Conservation (phyloP, 2,888 invertebrate species). For the Amiota minor region DNA sequence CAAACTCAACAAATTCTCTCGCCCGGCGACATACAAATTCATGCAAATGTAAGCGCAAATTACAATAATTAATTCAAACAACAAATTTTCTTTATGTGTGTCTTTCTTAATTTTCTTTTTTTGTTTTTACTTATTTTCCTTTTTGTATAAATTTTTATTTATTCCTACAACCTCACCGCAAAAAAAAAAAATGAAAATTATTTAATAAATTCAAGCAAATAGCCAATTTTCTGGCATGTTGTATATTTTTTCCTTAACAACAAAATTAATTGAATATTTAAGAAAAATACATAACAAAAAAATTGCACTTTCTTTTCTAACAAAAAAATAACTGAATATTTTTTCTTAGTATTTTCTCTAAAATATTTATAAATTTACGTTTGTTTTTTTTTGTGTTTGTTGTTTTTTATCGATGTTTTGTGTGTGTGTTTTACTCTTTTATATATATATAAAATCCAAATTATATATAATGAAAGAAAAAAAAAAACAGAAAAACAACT, state of each 20-base stretch:
- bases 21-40: slow-evolving; percentile 72
- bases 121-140: slow-evolving; percentile 31
- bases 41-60: slow-evolving; percentile 71
- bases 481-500: slow-evolving; percentile 9
- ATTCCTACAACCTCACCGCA: slow-evolving; percentile 13
- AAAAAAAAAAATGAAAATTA: slow-evolving; percentile 33
- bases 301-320: slow-evolving; percentile 42
- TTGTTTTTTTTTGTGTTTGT: slow-evolving; percentile 33
- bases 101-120: slow-evolving; percentile 25
- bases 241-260: slow-evolving; percentile 44
- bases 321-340: slow-evolving; percentile 30
- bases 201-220: slow-evolving; percentile 32
- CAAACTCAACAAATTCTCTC: slow-evolving; percentile 61
- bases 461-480: neutral
- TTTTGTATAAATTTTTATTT: neutral
- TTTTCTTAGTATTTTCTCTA: slow-evolving; percentile 32
- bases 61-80: slow-evolving; percentile 30
- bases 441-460: slow-evolving; percentile 23
- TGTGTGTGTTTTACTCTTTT: slow-evolving; percentile 41
- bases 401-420: slow-evolving; percentile 38
- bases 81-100: slow-evolving; percentile 39
- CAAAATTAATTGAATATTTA: slow-evolving; percentile 12
- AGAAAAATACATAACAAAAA: slow-evolving; percentile 19
- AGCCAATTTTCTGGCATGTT: slow-evolving; percentile 48
- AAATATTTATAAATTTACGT: slow-evolving; percentile 11